These are phyloP conservation scores for Pinctada fucata DNA, from an alignment of 2,888 invertebrate genomes.

Conservation along the genomic window DNA sequence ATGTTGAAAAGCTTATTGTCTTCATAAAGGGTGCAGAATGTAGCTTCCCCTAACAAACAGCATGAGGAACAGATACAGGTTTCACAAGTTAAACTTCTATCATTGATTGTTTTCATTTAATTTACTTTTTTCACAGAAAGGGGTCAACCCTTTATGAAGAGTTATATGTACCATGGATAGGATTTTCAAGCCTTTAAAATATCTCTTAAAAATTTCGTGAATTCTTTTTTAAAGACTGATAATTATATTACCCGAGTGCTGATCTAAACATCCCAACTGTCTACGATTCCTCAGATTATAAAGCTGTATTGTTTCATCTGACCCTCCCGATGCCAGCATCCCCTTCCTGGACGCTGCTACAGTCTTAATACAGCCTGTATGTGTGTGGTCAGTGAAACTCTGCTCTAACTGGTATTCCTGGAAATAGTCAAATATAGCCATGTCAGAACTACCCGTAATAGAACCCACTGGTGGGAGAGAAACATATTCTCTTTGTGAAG, in stretches of 20 bases:
- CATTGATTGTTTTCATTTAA: no score
- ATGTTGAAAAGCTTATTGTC: slow-evolving; percentile 87
- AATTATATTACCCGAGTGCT: slow-evolving; percentile 83
- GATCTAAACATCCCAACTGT: slow-evolving; percentile 88
- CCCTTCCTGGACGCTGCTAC: slow-evolving; percentile 83
- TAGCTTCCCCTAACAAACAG: slow-evolving; percentile 74
- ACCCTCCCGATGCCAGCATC: slow-evolving; percentile 89
- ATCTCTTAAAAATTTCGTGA: no score
- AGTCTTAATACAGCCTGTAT: slow-evolving; percentile 87
- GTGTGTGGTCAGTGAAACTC: slow-evolving; percentile 92
- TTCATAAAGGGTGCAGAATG: slow-evolving; percentile 85
- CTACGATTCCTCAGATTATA: slow-evolving; percentile 88
- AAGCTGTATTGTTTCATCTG: slow-evolving; percentile 91
- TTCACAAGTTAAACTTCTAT: no score
- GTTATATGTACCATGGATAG: no score
- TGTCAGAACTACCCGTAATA: not conserved
- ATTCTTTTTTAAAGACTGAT: not conserved
- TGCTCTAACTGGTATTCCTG: slow-evolving; percentile 83
- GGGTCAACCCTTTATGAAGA: no score
- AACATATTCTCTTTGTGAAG: no score
- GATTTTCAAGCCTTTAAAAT: no score
- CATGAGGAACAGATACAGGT: slow-evolving; percentile 82
- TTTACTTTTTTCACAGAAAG: no score
- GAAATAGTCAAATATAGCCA: slow-evolving; percentile 45
- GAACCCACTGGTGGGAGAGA: no score